Conservation (phyloP, 2,888 invertebrate genomes). For the Tholera decimalis region DNA sequence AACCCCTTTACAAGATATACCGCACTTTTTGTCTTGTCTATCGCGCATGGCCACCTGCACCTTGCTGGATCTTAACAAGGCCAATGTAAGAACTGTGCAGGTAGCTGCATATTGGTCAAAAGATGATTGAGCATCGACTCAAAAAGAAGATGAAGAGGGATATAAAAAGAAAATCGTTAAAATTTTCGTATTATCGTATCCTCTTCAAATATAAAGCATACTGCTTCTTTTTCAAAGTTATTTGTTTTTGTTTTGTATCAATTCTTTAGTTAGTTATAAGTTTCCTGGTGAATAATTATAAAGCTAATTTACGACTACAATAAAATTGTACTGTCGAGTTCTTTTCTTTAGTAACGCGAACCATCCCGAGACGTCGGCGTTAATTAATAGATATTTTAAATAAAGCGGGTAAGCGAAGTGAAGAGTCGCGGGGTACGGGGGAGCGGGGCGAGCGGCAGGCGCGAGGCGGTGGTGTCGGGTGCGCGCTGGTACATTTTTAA, state of each 20-base stretch:
- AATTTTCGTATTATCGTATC: background rate
- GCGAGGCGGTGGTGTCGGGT: background rate
- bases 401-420: slow-evolving; percentile 1
- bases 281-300: slow-evolving; percentile 9
- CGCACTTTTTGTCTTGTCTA: no score
- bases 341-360: slow-evolving; percentile 30
- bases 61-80: no score
- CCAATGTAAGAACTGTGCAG: no score
- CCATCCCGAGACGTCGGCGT: slow-evolving; percentile 43
- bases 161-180: no score
- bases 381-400: slow-evolving; percentile 63
- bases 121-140: no score
- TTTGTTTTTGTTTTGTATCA: no score
- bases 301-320: slow-evolving; percentile 10
- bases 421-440: background rate
- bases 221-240: background rate
- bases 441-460: background rate
- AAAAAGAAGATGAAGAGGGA: no score
- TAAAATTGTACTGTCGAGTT: slow-evolving; percentile 17
- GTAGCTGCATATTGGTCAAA: no score
- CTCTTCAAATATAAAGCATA: background rate
- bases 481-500: slow-evolving; percentile 41
- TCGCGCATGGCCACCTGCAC: no score
- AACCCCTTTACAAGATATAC: no score
- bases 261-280: background rate